Conservation (phyloP, 2,113 vertebrate species). For the Lophura nycthemera region DNA sequence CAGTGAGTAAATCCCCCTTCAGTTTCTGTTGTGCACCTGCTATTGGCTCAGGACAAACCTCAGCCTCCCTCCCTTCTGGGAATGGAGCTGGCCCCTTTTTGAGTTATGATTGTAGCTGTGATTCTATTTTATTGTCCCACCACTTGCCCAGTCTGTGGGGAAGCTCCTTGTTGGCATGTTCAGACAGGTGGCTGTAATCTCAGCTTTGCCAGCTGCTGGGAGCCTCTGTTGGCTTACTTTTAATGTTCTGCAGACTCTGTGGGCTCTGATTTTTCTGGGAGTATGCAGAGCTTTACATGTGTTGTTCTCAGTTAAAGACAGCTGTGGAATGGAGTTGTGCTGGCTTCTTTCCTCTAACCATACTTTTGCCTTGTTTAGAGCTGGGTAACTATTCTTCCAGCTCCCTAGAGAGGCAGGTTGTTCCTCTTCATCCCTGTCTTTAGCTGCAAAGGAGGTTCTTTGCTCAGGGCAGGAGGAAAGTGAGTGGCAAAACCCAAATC, state of each 20-base stretch:
- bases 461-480: background rate
- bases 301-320: rapidly evolving
- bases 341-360: background rate
- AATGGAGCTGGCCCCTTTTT: background rate
- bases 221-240: background rate
- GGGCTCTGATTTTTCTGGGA: background rate
- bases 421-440: background rate
- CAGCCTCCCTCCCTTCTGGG: background rate
- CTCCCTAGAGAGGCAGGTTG: background rate
- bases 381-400: background rate
- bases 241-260: background rate
- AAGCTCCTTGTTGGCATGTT: conserved; percentile 6
- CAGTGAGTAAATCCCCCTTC: conserved; percentile 78
- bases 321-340: background rate
- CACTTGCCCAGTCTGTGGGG: background rate
- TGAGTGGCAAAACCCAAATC: background rate
- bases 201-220: background rate
- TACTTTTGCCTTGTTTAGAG: background rate
- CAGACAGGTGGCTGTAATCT: background rate
- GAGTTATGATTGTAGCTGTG: background rate
- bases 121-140: background rate
- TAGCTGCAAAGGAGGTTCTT: background rate
- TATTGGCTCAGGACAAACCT: background rate
- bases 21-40: background rate
- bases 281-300: background rate